Percentiles rank a stretch among this genome's conserved stretches.
Evolutionary conservation across 1,140 invertebrate species (phyloP).

Genomic region (Cydia fagiglandana): DNA sequence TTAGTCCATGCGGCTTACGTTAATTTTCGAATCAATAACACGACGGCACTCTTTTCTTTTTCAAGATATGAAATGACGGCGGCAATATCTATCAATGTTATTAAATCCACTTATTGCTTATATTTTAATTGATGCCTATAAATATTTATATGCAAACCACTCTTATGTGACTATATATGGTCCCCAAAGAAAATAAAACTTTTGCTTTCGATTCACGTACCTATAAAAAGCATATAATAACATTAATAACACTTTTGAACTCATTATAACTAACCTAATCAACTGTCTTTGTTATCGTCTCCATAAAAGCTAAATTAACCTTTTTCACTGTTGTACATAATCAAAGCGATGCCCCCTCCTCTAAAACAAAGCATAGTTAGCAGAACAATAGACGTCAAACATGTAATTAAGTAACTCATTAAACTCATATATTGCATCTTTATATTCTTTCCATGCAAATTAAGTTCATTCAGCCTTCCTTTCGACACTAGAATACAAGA

Average conservation of each 20-base stretch:
- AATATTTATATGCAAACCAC: no score
- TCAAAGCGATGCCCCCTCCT: neutral
- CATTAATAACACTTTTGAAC: neutral
- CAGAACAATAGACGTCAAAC: conserved; percentile 24
- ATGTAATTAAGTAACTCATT: conserved; percentile 27
- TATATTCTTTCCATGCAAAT: neutral
- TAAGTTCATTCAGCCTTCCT: neutral
- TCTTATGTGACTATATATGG: no score
- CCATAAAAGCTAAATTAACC: neutral
- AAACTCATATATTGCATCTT: conserved; percentile 4
- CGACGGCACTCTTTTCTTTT: neutral
- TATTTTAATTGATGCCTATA: no score
- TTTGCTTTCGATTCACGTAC: neutral
- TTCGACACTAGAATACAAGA: neutral
- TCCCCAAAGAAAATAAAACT: neutral
- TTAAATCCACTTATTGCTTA: no score
- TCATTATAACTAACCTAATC: neutral
- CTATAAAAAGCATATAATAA: neutral
- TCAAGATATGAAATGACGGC: neutral
- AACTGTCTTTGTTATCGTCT: conserved; percentile 6
- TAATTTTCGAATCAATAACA: conserved; percentile 9
- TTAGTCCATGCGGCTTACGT: neutral
- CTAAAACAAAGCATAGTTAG: conserved; percentile 14
- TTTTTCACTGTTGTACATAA: conserved; percentile 11
- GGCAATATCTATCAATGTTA: no score